phyloP scores from a whole-genome alignment of 2,888 invertebrate genomes.

The Abrostola tripartita region DNA sequence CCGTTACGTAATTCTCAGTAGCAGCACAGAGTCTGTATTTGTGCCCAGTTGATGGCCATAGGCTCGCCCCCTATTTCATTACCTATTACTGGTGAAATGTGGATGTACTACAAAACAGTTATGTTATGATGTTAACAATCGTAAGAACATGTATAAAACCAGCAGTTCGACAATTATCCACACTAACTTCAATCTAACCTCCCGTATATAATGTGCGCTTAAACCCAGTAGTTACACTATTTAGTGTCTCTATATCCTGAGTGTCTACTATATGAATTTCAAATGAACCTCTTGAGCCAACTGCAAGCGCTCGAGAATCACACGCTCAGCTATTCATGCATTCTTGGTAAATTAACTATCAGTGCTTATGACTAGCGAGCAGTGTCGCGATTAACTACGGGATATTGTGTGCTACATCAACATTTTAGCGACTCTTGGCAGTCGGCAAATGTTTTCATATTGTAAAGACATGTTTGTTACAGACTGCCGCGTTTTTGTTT shows the following conservation, averaged over 20 bases:
- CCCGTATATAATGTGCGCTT: conserved; percentile 1
- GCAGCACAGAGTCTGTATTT: too few relatives aligned
- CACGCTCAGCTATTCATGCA: conserved; percentile 72
- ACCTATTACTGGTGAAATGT: too few relatives aligned
- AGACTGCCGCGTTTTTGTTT: neutral
- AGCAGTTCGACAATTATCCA: neutral
- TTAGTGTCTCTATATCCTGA: conserved; percentile 35
- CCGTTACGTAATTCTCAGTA: too few relatives aligned
- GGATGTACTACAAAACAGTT: too few relatives aligned
- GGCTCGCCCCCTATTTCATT: too few relatives aligned
- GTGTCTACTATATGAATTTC: conserved; percentile 71
- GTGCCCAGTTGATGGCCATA: too few relatives aligned
- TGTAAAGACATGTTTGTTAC: neutral
- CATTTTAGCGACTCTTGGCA: conserved; percentile 33
- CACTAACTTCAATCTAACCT: neutral
- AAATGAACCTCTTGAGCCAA: conserved; percentile 74
- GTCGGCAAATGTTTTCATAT: conserved; percentile 14
- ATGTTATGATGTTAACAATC: too few relatives aligned
- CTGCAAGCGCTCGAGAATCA: conserved; percentile 65
- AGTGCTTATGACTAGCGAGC: conserved; percentile 51
- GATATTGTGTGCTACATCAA: conserved; percentile 43
- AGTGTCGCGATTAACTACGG: conserved; percentile 53
- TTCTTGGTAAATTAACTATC: conserved; percentile 72
- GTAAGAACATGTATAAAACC: neutral
- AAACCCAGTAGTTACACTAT: conserved; percentile 14